Evolutionary conservation across 2,888 invertebrate species (phyloP).

Genomic region (Polia nebulosa): DNA sequence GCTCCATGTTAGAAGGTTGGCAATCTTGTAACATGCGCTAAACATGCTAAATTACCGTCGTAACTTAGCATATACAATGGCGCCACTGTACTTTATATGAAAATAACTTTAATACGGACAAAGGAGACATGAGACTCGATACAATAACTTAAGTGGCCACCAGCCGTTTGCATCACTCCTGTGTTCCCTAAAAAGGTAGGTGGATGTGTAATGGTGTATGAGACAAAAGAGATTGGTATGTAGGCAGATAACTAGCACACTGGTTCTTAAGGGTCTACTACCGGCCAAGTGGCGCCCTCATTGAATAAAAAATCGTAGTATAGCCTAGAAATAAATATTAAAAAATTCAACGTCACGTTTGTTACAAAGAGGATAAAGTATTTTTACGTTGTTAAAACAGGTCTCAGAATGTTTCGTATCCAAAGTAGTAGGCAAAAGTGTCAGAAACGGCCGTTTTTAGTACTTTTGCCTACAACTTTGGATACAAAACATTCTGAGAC

Average conservation of each 20-base stretch:
- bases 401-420: too few species aligned
- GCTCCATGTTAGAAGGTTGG: constrained; percentile 27
- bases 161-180: constrained; percentile 4
- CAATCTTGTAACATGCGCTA: constrained; percentile 38
- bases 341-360: too few species aligned
- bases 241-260: constrained; percentile 14
- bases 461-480: too few species aligned
- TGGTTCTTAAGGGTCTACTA: too few species aligned
- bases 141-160: constrained; percentile 26
- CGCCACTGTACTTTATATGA: constrained; percentile 40
- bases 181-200: constrained; percentile 29
- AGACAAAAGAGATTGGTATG: constrained; percentile 35
- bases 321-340: too few species aligned
- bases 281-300: too few species aligned
- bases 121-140: constrained; percentile 20
- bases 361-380: too few species aligned
- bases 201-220: constrained; percentile 24
- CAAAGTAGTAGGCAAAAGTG: too few species aligned
- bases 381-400: too few species aligned
- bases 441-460: too few species aligned
- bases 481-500: too few species aligned
- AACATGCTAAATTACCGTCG: constrained; percentile 50
- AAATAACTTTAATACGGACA: constrained; percentile 41
- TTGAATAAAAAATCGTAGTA: too few species aligned
- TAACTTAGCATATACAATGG: constrained; percentile 48